Evolutionary conservation across 2,113 vertebrate genomes (phyloP).

Genomic region (Vanacampus margaritifer): DNA sequence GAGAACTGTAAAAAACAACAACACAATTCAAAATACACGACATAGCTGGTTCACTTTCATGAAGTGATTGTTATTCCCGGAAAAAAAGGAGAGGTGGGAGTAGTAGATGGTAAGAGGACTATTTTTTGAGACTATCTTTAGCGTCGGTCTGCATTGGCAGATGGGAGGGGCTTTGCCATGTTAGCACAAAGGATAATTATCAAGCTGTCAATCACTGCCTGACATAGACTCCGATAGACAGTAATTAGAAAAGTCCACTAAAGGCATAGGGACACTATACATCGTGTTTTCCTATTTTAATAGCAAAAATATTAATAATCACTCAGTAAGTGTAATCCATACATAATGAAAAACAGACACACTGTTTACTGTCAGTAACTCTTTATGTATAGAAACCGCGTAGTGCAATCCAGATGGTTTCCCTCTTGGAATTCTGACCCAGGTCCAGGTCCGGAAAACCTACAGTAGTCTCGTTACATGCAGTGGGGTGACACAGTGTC

Average conservation of each 20-base stretch:
- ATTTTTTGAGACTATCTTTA: slow-evolving; percentile 41
- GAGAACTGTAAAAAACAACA: too few relatives aligned
- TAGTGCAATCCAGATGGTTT: slow-evolving; percentile 58
- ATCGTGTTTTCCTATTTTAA: neutral
- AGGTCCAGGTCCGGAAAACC: slow-evolving; percentile 59
- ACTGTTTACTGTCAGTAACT: neutral
- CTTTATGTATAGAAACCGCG: slow-evolving; percentile 57
- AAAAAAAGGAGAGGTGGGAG: neutral
- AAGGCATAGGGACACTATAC: neutral
- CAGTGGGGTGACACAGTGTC: slow-evolving; percentile 21
- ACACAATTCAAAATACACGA: too few relatives aligned
- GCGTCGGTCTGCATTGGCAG: slow-evolving; percentile 36
- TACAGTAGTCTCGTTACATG: slow-evolving; percentile 57
- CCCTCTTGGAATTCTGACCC: slow-evolving; percentile 55
- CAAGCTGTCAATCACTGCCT: slow-evolving; percentile 45
- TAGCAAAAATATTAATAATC: neutral
- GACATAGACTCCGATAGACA: slow-evolving; percentile 16
- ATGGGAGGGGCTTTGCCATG: slow-evolving; percentile 38
- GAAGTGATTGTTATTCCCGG: slow-evolving; percentile 26
- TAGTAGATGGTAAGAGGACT: slow-evolving; percentile 7
- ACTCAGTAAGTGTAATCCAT: too few relatives aligned
- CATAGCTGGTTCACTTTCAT: neutral
- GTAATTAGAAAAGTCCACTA: neutral
- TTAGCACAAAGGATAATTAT: slow-evolving; percentile 44
- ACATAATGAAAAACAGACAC: too few relatives aligned